Evolutionary conservation across 1,140 invertebrate species (phyloP).

Genomic region (Diorhabda sublineata): DNA sequence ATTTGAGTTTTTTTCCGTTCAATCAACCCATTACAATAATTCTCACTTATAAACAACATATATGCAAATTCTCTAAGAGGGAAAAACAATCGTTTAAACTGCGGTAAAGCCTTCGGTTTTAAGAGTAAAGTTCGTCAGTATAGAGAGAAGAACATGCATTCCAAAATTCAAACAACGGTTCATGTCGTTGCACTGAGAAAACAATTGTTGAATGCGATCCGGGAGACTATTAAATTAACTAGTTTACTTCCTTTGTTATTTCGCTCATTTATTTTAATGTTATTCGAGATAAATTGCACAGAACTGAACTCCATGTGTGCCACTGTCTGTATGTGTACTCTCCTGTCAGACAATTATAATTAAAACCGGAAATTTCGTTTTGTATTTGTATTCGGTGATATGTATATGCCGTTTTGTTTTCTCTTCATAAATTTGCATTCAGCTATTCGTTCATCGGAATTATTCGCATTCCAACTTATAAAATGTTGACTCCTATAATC

Average conservation of each 20-base stretch:
- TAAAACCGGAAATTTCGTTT: background rate
- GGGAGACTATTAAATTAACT: constrained; percentile 6
- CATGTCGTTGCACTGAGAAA: constrained; percentile 5
- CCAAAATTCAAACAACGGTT: constrained; percentile 6
- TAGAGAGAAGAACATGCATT: background rate
- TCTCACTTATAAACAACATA: too few species aligned
- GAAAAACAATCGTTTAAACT: background rate
- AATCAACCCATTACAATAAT: too few species aligned
- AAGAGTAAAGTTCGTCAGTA: background rate
- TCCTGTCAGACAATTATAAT: background rate
- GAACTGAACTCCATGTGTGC: background rate
- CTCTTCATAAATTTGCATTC: too few species aligned
- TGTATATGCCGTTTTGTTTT: too few species aligned
- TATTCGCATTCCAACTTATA: too few species aligned
- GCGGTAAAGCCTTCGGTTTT: background rate
- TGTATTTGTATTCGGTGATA: too few species aligned
- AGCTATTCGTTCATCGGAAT: too few species aligned
- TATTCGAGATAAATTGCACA: constrained; percentile 1
- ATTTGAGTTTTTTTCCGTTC: too few species aligned
- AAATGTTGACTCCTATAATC: too few species aligned
- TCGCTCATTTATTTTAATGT: constrained; percentile 1
- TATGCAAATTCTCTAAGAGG: too few species aligned
- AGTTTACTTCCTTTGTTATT: constrained; percentile 1
- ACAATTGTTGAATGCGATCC: constrained; percentile 10
- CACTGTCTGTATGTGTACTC: too few species aligned